These are phyloP conservation scores for Schrankia costaestrigalis DNA, from an alignment of 2,888 invertebrate species.

Conservation along the genomic window DNA sequence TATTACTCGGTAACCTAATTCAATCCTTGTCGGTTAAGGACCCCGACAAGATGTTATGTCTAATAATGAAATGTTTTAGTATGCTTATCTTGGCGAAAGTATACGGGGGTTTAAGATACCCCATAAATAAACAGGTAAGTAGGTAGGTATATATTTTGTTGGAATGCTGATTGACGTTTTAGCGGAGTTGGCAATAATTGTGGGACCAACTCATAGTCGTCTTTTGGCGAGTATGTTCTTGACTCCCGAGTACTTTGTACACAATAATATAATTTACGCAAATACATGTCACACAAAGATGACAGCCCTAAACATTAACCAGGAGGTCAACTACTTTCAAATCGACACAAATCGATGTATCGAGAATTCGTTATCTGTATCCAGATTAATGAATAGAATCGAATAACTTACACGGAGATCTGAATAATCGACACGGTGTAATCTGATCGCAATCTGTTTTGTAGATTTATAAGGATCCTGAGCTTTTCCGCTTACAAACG, in stretches of 20 bases:
- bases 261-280: neutral
- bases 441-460: conserved; percentile 71
- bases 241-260: neutral
- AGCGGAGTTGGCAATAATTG: too few relatives aligned
- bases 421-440: conserved; percentile 76
- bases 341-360: conserved; percentile 57
- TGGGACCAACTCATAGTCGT: too few relatives aligned
- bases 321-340: conserved; percentile 56
- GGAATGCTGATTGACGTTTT: too few relatives aligned
- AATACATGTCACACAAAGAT: neutral
- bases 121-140: too few relatives aligned
- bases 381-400: conserved; percentile 73
- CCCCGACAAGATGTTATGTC: too few relatives aligned
- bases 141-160: too few relatives aligned
- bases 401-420: conserved; percentile 73
- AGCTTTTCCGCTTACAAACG: conserved; percentile 54
- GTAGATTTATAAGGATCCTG: conserved; percentile 73
- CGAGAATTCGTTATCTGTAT: conserved; percentile 66
- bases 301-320: conserved; percentile 45
- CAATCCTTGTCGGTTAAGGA: too few relatives aligned
- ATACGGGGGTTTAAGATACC: too few relatives aligned
- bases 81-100: too few relatives aligned
- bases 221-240: too few relatives aligned
- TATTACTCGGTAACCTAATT: too few relatives aligned
- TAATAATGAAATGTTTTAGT: too few relatives aligned